These are phyloP conservation scores for Okamejei kenojei DNA, from an alignment of 2,797 vertebrate species.

Conservation along the genomic window DNA sequence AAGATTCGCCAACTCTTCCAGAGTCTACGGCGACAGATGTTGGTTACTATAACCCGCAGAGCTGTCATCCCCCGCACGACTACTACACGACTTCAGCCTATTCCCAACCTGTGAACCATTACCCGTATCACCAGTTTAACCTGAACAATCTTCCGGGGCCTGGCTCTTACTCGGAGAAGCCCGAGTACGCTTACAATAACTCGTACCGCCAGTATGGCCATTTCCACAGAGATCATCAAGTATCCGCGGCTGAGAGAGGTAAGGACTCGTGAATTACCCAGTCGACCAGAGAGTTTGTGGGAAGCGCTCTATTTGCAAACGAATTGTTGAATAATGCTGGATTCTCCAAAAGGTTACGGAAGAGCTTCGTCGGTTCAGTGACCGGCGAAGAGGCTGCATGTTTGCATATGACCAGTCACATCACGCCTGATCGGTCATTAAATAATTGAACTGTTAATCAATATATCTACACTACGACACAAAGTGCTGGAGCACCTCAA, in stretches of 20 bases:
- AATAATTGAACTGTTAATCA: too few relatives aligned
- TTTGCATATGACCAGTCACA: too few relatives aligned
- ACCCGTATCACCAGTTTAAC: conserved; percentile 80
- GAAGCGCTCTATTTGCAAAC: neutral
- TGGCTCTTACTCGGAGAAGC: conserved; percentile 81
- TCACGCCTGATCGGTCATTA: neutral
- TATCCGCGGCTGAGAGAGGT: conserved; percentile 83
- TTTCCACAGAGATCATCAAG: conserved; percentile 83
- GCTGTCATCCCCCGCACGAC: conserved; percentile 73
- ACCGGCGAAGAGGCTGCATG: neutral
- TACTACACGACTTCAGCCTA: conserved; percentile 78
- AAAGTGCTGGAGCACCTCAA: too few relatives aligned
- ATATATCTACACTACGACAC: too few relatives aligned
- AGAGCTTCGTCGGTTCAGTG: neutral
- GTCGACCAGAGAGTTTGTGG: neutral
- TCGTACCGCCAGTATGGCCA: conserved; percentile 84
- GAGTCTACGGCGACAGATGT: conserved; percentile 93
- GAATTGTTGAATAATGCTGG: neutral
- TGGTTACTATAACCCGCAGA: conserved; percentile 85
- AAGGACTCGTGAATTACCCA: conserved; percentile 44
- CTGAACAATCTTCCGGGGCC: conserved; percentile 75
- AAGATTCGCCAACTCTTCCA: conserved; percentile 91
- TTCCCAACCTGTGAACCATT: conserved; percentile 76
- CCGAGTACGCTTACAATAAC: conserved; percentile 82
- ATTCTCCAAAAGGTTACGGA: neutral